A percentile compares a stretch with the other conserved stretches of the same genome.
Conservation (phyloP, 2,888 invertebrate genomes). For the Dryobotodes eremita region DNA sequence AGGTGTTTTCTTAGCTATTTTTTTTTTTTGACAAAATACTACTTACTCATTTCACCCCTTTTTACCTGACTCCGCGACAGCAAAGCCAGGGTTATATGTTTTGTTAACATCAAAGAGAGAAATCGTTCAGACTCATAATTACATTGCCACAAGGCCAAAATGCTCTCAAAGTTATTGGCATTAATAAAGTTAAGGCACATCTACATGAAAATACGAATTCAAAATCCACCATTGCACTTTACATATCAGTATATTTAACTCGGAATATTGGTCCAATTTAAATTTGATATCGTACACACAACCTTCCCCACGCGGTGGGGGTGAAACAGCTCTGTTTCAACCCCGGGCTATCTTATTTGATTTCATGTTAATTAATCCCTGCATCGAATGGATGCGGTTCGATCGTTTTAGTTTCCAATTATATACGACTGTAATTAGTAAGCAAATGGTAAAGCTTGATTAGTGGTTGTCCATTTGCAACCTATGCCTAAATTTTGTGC, state of each 20-base stretch:
- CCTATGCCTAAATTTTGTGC: neutral
- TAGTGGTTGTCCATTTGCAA: neutral
- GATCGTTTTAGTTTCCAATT: constrained; percentile 45
- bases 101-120: neutral
- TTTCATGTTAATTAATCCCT: constrained; percentile 60
- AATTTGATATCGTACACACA: constrained; percentile 46
- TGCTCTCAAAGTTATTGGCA: neutral
- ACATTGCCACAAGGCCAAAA: neutral
- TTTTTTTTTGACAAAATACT: neutral
- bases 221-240: constrained; percentile 19
- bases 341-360: constrained; percentile 51
- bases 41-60: neutral
- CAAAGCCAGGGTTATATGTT: neutral
- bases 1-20: neutral
- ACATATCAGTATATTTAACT: constrained; percentile 39
- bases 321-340: constrained; percentile 7
- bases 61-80: neutral
- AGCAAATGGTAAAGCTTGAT: neutral
- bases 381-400: constrained; percentile 41
- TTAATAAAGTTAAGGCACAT: neutral
- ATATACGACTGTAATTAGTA: constrained; percentile 24
- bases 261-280: constrained; percentile 51
- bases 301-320: neutral
- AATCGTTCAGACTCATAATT: neutral
- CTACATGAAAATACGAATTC: constrained; percentile 1